Base-by-base conservation (phyloP, 2,797 vertebrate genomes). In the Cichlasoma orientale region DNA sequence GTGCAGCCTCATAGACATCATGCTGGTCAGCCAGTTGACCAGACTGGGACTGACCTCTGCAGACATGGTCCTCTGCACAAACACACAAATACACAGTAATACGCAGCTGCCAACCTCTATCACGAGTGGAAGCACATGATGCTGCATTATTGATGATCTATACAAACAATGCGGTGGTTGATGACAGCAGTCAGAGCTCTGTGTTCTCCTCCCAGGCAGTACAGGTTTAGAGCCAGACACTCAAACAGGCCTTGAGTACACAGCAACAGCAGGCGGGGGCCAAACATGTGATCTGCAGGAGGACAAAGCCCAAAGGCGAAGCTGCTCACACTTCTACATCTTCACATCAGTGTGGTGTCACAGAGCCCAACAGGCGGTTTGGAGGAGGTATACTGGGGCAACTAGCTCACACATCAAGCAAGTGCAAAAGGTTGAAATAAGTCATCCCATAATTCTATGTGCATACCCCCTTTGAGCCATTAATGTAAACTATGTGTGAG, bases 171-270 rank as follows among this genome's bases (percentile, higher is more conserved):
- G 75, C 96, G 93, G 87, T 97, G 96, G 75, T 96, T 97, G 94
- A 97, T 96, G 83, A 97, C 95, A 0, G 95, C 89, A 0, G 95
- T 96, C 7, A 97, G 93, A 12, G 96, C 96, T 23, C 92, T 94
- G 78, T 96, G 96, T 61, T 97, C 97, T 54, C 96, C 97, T 11
- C 95, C 87, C 11, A 97, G 89, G 82, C 97, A 97, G 92, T 95
- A 96, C 58, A 97, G 93, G 82, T 97, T 97, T 23, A 97, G 93
- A n/a, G 97, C 96, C 90, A 97, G 88, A 88, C 96, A 97, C 83
- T 97, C 96, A 80, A 97, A 97, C n/a, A 97, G 90, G 18, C 96
- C 95, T 82, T 95, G 97, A 86, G 96, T 97, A 78, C 96, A 97
- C 75, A 97, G 86, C 88, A 96, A 91, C 89, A 97, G 84, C 77